Evolutionary conservation across 2,888 invertebrate genomes (phyloP).

Genomic region (Ophonus ardosiacus): DNA sequence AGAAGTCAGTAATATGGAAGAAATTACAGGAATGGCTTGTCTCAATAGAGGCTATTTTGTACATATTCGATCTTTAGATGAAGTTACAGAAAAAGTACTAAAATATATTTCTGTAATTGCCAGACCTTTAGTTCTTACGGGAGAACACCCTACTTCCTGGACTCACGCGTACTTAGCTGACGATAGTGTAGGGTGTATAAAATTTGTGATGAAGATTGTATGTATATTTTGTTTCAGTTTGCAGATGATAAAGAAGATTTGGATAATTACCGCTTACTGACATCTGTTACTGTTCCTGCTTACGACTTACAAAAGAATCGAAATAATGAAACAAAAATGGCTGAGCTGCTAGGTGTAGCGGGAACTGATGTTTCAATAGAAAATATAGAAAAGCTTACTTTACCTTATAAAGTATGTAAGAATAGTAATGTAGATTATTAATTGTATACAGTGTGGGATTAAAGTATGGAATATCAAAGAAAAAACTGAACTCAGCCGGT

Average conservation of each 20-base stretch:
- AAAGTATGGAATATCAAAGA: too few relatives aligned
- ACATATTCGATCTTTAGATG: constrained; percentile 96
- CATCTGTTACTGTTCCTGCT: constrained; percentile 95
- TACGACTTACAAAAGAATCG: constrained; percentile 86
- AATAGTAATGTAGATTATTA: constrained; percentile 11
- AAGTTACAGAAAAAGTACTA: constrained; percentile 96
- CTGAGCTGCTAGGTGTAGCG: constrained; percentile 94
- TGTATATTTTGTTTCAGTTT: constrained; percentile 50
- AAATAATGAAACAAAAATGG: constrained; percentile 79
- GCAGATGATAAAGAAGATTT: constrained; percentile 69
- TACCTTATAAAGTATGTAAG: constrained; percentile 87
- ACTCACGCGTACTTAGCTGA: constrained; percentile 93
- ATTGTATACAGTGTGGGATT: too few relatives aligned
- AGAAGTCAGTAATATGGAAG: constrained; percentile 93
- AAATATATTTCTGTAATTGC: constrained; percentile 97
- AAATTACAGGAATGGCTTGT: constrained; percentile 97
- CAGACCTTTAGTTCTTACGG: constrained; percentile 87
- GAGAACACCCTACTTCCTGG: constrained; percentile 92
- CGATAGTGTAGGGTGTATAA: constrained; percentile 81
- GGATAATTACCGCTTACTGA: constrained; percentile 84
- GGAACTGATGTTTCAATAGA: constrained; percentile 96
- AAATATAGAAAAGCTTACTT: constrained; percentile 92
- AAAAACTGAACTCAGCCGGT: too few relatives aligned
- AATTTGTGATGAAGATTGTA: not conserved
- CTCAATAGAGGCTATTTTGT: constrained; percentile 96